Percentiles rank a stretch among this genome's conserved stretches.
These are phyloP conservation scores for Epistrophe eligans DNA, from an alignment of 2,888 invertebrate species.

Conservation along the genomic window DNA sequence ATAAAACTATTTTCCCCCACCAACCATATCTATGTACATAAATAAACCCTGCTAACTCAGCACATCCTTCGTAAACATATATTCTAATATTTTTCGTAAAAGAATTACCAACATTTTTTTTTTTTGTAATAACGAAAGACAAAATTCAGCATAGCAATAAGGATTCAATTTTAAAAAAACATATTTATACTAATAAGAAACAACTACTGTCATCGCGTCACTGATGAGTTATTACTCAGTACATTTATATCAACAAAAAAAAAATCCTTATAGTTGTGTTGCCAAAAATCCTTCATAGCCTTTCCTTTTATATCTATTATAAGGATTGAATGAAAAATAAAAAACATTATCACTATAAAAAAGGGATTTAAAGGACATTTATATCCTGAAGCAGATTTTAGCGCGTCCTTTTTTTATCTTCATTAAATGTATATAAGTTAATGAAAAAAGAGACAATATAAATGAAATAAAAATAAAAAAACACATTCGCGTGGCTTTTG, in stretches of 20 bases:
- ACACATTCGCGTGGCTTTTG: constrained; percentile 68
- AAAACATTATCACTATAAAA: constrained; percentile 29
- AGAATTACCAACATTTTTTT: constrained; percentile 38
- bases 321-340: not conserved
- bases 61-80: constrained; percentile 7
- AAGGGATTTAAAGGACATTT: constrained; percentile 65
- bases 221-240: constrained; percentile 58
- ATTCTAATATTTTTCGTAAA: not conserved
- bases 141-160: constrained; percentile 1
- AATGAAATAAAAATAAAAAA: constrained; percentile 72
- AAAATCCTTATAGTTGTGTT: not conserved
- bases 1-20: constrained; percentile 58
- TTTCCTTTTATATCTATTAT: not conserved
- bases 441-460: constrained; percentile 59
- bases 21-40: not conserved
- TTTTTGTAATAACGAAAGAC: not conserved
- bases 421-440: constrained; percentile 44
- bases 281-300: constrained; percentile 1
- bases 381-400: constrained; percentile 53
- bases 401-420: constrained; percentile 28
- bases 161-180: constrained; percentile 31
- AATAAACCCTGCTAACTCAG: not conserved
- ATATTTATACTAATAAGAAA: constrained; percentile 28
- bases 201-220: constrained; percentile 67
- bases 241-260: constrained; percentile 8